These are phyloP conservation scores for Poecilia picta DNA, from an alignment of 2,797 vertebrate genomes.

Conservation along the genomic window DNA sequence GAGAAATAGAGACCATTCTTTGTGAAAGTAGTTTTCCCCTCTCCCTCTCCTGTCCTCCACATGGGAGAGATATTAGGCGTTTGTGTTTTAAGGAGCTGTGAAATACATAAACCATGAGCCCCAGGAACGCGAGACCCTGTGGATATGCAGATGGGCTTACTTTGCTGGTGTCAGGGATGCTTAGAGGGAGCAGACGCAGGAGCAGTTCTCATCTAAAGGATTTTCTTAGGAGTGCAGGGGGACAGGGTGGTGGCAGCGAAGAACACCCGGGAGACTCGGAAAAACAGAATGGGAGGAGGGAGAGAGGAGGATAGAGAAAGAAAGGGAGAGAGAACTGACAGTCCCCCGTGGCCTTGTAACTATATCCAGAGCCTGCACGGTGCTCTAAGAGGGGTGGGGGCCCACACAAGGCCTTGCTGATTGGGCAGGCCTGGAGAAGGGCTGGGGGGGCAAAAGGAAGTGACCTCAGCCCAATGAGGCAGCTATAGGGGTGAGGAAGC, in stretches of 20 bases:
- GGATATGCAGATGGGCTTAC: constrained; percentile 99
- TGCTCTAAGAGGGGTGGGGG: constrained; percentile 82
- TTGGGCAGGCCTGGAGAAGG: constrained; percentile 92
- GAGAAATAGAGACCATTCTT: constrained; percentile 72
- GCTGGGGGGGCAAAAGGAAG: constrained; percentile 92
- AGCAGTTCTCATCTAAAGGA: constrained; percentile 94
- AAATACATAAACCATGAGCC: constrained; percentile 99
- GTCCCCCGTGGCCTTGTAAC: constrained; percentile 95
- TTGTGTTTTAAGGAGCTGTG: constrained; percentile 98
- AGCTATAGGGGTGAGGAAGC: constrained; percentile 89
- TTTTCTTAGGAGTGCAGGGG: constrained; percentile 86
- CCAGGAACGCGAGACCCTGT: constrained; percentile 95
- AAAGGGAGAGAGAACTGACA: constrained; percentile 63
- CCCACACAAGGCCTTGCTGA: constrained; percentile 87
- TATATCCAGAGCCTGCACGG: constrained; percentile 94
- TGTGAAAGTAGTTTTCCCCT: constrained; percentile 62
- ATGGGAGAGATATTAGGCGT: constrained; percentile 98
- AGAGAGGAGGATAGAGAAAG: constrained; percentile 50
- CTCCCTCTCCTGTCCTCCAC: constrained; percentile 78
- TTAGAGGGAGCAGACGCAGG: constrained; percentile 85
- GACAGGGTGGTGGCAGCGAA: constrained; percentile 79
- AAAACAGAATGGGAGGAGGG: constrained; percentile 66
- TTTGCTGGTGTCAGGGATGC: constrained; percentile 96
- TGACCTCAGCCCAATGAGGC: constrained; percentile 94
- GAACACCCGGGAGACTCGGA: constrained; percentile 74